Base-by-base conservation (phyloP, 1,140 invertebrate genomes). In the Pararge aegeria region DNA sequence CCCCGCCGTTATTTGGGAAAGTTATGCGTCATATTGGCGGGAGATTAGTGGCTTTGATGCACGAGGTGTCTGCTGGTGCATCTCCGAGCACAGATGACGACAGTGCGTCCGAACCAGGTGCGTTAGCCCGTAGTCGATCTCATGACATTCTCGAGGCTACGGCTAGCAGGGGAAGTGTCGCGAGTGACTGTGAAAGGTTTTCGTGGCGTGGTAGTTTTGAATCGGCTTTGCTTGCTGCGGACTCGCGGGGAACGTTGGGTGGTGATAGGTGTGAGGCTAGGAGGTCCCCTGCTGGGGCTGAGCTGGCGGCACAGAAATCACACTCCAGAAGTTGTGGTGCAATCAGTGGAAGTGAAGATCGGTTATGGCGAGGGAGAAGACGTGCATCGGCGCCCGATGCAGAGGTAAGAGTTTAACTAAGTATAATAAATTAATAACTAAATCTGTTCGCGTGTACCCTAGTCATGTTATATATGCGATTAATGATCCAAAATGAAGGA, bases 21-120 rank as follows among this genome's bases (percentile, higher is more conserved):
- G 96, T 97, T 0, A 97, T 97, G 95, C 94, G 97, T 61, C 96
- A 98, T 67, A 98, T 98, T 40, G 96, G 96, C 1, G 95, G 95
- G 38, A 87, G 96, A n/a, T 84, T 98, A 24, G 95, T 97, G 1
- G 96, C 96, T 0, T 88, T 98, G 24, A 98, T 98, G 97, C 96
- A 97, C 75, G 96, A 98, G 76, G 96, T 97, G 2, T 96, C 95
- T 13, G 95, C 93, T 58, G 94, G 94, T 7, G 94, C 94, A 0
- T 95, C 94, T 0, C 95, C 95, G 0, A 95, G 94, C 12, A 95
- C 95, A 63, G 95, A 96, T 55, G 95, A 96, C 46, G 94, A 95
- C 55, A 93, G 93, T 61, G 94, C 92, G 0, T 94, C 92, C 0
- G 94, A 94, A 61, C 80, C 85, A 12, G 84, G 85, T 5, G 87